These are phyloP conservation scores for Drosophila funebris DNA, from an alignment of 1,140 invertebrate genomes.

Conservation along the genomic window DNA sequence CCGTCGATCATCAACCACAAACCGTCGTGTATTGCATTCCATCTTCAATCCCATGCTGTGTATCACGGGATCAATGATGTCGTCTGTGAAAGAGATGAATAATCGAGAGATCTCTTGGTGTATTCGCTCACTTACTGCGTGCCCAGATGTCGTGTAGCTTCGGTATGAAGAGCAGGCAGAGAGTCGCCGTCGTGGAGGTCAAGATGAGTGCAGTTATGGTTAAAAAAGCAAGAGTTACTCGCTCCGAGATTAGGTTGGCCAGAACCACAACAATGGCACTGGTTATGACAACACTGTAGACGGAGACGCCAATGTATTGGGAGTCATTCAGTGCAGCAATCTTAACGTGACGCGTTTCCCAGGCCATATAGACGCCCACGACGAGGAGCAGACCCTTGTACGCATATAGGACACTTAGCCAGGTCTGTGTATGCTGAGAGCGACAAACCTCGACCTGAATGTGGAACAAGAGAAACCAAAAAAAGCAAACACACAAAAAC, in stretches of 20 bases:
- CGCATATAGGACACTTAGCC: constrained; percentile 93
- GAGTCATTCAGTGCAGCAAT: constrained; percentile 99
- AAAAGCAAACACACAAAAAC: neutral
- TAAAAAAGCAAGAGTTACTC: constrained; percentile 92
- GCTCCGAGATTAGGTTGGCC: constrained; percentile 93
- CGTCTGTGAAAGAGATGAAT: constrained; percentile 76
- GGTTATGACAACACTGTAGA: constrained; percentile 96
- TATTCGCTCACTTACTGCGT: constrained; percentile 84
- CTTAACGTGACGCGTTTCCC: constrained; percentile 98
- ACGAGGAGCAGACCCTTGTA: constrained; percentile 95
- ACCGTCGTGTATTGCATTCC: constrained; percentile 93
- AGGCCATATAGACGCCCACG: constrained; percentile 97
- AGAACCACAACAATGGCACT: constrained; percentile 93
- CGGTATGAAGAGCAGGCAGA: constrained; percentile 94
- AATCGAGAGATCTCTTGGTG: too few relatives aligned
- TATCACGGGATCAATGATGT: constrained; percentile 91
- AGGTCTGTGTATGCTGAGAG: constrained; percentile 93
- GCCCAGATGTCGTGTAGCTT: constrained; percentile 89
- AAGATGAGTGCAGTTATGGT: constrained; percentile 93
- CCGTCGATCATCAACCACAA: constrained; percentile 89
- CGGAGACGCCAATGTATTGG: constrained; percentile 97
- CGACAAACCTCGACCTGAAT: constrained; percentile 92
- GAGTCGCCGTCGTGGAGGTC: constrained; percentile 92
- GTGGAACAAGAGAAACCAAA: neutral
- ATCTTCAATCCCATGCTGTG: constrained; percentile 94